These are phyloP conservation scores for Nettapus auritus DNA, from an alignment of 2,113 vertebrate genomes.

Conservation along the genomic window DNA sequence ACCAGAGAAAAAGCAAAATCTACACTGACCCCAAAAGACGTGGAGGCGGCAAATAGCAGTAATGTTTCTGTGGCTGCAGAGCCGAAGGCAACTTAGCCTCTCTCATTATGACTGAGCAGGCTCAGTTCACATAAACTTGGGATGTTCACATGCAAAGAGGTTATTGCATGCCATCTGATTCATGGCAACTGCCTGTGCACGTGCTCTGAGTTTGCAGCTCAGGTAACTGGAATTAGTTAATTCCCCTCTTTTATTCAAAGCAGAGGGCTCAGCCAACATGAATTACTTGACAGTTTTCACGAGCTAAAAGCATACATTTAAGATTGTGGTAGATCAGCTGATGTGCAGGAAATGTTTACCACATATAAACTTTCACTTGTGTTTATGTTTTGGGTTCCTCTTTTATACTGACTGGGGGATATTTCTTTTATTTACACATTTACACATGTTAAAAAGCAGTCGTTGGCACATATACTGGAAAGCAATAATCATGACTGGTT, in stretches of 20 bases:
- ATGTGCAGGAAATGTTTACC: neutral
- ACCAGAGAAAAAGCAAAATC: neutral
- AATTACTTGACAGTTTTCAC: constrained; percentile 8
- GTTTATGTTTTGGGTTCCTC: neutral
- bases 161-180: constrained; percentile 15
- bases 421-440: neutral
- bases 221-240: constrained; percentile 51
- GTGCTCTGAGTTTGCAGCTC: constrained; percentile 1
- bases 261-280: neutral
- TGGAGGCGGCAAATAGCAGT: neutral
- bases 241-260: constrained; percentile 18
- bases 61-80: neutral
- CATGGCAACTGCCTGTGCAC: constrained; percentile 31
- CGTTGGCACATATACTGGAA: neutral
- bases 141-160: neutral
- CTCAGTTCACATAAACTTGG: neutral
- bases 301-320: neutral
- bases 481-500: neutral
- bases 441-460: neutral
- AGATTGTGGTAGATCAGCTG: neutral
- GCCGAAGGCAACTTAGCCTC: neutral
- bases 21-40: neutral
- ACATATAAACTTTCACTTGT: neutral
- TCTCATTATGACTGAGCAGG: neutral
- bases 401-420: neutral